These are phyloP conservation scores for Mythimna vitellina DNA, from an alignment of 2,888 invertebrate species.

Conservation along the genomic window DNA sequence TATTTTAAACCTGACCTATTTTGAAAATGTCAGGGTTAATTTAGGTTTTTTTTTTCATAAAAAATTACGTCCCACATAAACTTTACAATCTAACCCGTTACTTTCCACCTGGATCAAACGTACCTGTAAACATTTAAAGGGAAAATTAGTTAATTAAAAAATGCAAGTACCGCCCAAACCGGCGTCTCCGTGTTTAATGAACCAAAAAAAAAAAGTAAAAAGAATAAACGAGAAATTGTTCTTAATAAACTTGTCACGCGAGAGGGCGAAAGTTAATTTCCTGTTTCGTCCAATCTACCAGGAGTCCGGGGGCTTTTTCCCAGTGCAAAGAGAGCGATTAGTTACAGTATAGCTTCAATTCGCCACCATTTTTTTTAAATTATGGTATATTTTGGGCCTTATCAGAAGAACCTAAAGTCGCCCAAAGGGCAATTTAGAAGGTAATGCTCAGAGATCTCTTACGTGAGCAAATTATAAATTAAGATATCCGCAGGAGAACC, in stretches of 20 bases:
- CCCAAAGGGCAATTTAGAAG: no score
- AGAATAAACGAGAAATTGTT: slow-evolving; percentile 82
- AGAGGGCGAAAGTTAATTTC: slow-evolving; percentile 88
- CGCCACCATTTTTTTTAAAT: not conserved
- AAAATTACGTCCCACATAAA: slow-evolving; percentile 27
- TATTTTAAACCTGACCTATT: not conserved
- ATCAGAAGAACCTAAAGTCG: no score
- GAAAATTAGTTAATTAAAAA: slow-evolving; percentile 67
- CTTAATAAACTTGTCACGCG: slow-evolving; percentile 89
- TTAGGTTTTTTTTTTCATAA: not conserved
- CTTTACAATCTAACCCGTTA: slow-evolving; percentile 51
- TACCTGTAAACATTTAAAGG: slow-evolving; percentile 44
- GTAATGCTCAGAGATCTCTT: no score
- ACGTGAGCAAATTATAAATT: no score
- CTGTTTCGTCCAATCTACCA: slow-evolving; percentile 83
- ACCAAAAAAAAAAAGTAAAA: slow-evolving; percentile 79
- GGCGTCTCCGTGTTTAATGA: slow-evolving; percentile 71
- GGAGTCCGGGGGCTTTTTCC: slow-evolving; percentile 40
- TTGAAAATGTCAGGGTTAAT: not conserved
- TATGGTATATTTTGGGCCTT: not conserved
- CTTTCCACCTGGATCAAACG: slow-evolving; percentile 44
- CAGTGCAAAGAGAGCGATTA: slow-evolving; percentile 53
- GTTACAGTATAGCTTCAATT: slow-evolving; percentile 14
- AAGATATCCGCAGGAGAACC: no score
- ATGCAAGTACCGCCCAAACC: slow-evolving; percentile 60